Evolutionary conservation across 2,797 vertebrate genomes (phyloP), one percentile per base, ranked within the genome.

Genomic region (Otus scops): DNA sequence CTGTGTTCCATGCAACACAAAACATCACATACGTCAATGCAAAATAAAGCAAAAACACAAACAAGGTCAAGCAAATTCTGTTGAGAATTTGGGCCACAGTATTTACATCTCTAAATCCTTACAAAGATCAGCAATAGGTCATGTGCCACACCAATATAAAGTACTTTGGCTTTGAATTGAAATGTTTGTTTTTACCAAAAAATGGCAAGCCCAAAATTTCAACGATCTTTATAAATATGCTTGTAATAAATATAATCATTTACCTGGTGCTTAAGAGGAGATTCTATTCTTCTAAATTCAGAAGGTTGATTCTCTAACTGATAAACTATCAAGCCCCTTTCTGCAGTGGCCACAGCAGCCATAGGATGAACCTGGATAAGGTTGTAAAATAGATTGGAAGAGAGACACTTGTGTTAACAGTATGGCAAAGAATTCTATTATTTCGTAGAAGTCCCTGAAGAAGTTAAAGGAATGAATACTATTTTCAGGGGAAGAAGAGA

Each of bases 231-330:
- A 88, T 8, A 74, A 93, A 89, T 13, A 63, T 3, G 13, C 16
- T 11, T n/a, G 5, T 41, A 38, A 73, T 19, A 91, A 78, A 30
- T 28, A 13, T 5, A 45, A 11, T 5, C 2, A 67, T 85, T 95
- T 97, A 99, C 99, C 99, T 99, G 99, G 96, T 99, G 99, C 95
- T 99, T 99, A 81, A 99, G 98, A 50, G 99, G 99, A 75, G 99
- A 99, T 30, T 99, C 99, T 98, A 99, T 99, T 97, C 99, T 98
- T 95, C 99, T 98, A 91, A 99, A 99, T 87, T 99, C 99, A 13
- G 99, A 99, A 10, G 99, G 99, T 30, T 99, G 99, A 95, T 99
- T 99, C 97, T 99, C 99, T 79, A 99, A 91, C 93, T 99, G 99
- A 95, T 99, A 99, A 56, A 99, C 99, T 59, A 99, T 99, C 91